These are phyloP conservation scores for Hydropsyche tenuis DNA, from an alignment of 1,140 invertebrate genomes.

Conservation along the genomic window DNA sequence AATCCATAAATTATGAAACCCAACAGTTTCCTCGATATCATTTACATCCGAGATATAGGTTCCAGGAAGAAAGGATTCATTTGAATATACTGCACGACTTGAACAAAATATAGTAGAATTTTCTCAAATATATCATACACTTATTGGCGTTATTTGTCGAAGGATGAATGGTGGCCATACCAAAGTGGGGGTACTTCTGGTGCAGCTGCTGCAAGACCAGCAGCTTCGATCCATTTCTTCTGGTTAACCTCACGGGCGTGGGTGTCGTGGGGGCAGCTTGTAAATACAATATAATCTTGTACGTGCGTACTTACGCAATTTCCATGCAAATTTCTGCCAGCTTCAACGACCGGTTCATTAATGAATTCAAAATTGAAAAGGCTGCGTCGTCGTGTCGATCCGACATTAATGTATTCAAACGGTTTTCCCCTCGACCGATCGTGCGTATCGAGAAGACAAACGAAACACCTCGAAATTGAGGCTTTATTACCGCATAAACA, in stretches of 20 bases:
- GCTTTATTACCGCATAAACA: background rate
- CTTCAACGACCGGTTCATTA: conserved; percentile 51
- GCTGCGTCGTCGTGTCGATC: conserved; percentile 12
- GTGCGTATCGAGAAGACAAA: background rate
- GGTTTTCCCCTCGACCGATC: background rate
- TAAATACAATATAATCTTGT: conserved; percentile 39
- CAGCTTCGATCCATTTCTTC: conserved; percentile 26
- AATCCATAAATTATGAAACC: too few relatives aligned
- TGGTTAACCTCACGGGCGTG: conserved; percentile 30
- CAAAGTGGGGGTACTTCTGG: background rate
- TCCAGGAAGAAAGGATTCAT: background rate
- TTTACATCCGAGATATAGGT: background rate
- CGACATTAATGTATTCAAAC: conserved; percentile 14
- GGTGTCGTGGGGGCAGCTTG: conserved; percentile 28
- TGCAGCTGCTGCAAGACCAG: conserved; percentile 7
- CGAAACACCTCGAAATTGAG: background rate
- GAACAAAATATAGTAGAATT: background rate
- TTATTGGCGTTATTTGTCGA: background rate
- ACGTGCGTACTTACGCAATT: conserved; percentile 52
- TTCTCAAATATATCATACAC: background rate
- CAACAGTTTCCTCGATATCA: background rate
- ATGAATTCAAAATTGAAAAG: conserved; percentile 39
- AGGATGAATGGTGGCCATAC: background rate
- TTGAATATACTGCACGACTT: background rate
- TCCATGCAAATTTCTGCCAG: conserved; percentile 54